Base-by-base conservation (phyloP, 2,113 vertebrate genomes). In the Lanius ludovicianus region DNA sequence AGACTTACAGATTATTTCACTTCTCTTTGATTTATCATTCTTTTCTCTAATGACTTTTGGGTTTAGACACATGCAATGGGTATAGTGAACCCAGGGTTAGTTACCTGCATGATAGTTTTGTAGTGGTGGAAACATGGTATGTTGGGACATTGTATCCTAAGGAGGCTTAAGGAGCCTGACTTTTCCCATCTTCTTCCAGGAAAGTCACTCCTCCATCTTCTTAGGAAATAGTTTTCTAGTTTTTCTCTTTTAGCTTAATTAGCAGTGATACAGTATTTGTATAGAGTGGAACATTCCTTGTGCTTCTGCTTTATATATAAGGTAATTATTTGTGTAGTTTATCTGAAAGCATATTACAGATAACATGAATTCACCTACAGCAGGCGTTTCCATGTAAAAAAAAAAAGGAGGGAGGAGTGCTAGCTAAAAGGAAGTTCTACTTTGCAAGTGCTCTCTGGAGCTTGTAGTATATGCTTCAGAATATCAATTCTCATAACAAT, bases 291-390 rank as follows among this genome's bases (percentile, higher is more conserved):
- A 75, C n/a, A 4, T 69, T 73, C 81, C 46, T 93, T 12, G 6
- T 75, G 30, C 67, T 92, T 89, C 56, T 91, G 56, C n/a, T 89
- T 91, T 81, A 59, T 33, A 77, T 68, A 67, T 95, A 92, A 73
- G 83, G 55, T 78, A 56, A 31, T 84, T 96, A 65, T 63, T 91
- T 96, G 35, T 90, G 44, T 44, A 44, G n/a, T 77, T 83, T 92
- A 86, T 95, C 82, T 80, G 31, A 52, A 88, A 64, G 10, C 20
- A 3, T 35, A 14, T 19, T 63, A 33, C 16, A 59, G 64, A 57
- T 59, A 85, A 85, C 24, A 21, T 11, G 2, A 91, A 90, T 63
- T 91, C 33, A 86, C 50, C 35, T 67, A 4, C 18, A 33, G 46
- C 5, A 52, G 53, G 23, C 0, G 0, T 82, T 91, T 73, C 21